Percentiles rank a stretch among this genome's conserved stretches.
Evolutionary conservation across 2,888 invertebrate species (phyloP).

Genomic region (Epinotia brunnichana): DNA sequence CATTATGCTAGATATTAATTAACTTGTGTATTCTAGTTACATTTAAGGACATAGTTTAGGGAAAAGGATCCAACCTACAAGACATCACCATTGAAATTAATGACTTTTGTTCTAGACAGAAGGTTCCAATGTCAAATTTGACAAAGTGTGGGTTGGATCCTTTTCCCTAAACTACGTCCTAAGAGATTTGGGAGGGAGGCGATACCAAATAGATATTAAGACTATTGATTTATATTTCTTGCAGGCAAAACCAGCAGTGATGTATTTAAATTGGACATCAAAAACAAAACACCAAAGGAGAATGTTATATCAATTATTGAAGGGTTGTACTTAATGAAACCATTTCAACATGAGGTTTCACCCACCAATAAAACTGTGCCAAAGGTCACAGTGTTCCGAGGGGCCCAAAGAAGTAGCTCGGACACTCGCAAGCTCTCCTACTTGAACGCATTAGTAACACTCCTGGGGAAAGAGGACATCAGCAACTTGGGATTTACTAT

Average conservation of each 20-base stretch:
- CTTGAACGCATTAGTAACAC: slow-evolving; percentile 94
- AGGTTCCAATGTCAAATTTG: too few species aligned
- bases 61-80: too few species aligned
- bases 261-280: slow-evolving; percentile 85
- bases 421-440: slow-evolving; percentile 92
- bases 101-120: too few species aligned
- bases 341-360: slow-evolving; percentile 71
- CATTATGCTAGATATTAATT: too few species aligned
- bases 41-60: too few species aligned
- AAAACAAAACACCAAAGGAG: slow-evolving; percentile 84
- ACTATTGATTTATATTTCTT: slow-evolving; percentile 55
- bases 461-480: slow-evolving; percentile 87
- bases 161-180: too few species aligned
- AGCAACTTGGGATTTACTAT: slow-evolving; percentile 87
- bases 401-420: slow-evolving; percentile 86
- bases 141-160: too few species aligned
- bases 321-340: slow-evolving; percentile 81
- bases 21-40: too few species aligned
- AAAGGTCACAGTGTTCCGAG: slow-evolving; percentile 81
- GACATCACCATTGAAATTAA: too few species aligned
- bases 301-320: slow-evolving; percentile 86
- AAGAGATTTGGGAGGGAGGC: too few species aligned
- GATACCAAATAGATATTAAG: slow-evolving; percentile 12
- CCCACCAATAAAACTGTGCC: slow-evolving; percentile 69
- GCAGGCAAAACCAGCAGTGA: slow-evolving; percentile 85